Evolutionary conservation across 2,888 invertebrate species (phyloP).

Genomic region (Slavum lentiscoides): DNA sequence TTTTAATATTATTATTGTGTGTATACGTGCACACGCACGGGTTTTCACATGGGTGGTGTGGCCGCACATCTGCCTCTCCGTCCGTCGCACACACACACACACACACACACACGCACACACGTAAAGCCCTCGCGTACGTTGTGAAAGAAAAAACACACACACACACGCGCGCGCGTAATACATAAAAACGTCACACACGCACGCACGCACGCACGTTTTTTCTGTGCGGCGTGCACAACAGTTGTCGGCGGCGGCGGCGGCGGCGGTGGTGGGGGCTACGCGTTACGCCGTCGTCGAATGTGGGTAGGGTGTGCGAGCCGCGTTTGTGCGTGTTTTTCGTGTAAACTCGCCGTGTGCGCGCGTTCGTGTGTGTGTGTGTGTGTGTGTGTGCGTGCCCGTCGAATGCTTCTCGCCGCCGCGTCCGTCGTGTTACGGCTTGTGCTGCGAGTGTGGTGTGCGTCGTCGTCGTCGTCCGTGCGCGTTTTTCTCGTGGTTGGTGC

Average conservation of each 20-base stretch:
- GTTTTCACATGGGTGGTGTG: conserved; percentile 18
- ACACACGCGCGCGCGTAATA: no score
- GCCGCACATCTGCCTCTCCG: conserved; percentile 49
- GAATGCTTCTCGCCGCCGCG: not conserved
- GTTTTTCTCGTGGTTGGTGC: not conserved
- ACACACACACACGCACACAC: not conserved
- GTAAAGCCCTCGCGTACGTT: not conserved
- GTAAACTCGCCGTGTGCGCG: conserved; percentile 13
- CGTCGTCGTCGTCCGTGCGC: not conserved
- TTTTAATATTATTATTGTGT: no score
- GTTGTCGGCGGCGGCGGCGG: not conserved
- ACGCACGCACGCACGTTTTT: not conserved
- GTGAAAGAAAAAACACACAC: no score
- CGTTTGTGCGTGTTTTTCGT: conserved; percentile 1
- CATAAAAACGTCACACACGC: not conserved
- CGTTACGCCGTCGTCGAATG: not conserved
- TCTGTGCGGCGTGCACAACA: not conserved
- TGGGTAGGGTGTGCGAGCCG: conserved; percentile 30
- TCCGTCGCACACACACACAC: not conserved
- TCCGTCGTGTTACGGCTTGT: not conserved
- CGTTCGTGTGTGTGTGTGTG: conserved; percentile 5
- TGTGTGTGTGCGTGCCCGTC: conserved; percentile 2
- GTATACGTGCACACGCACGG: not conserved
- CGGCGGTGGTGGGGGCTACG: not conserved
- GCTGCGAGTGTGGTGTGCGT: not conserved